Evolutionary conservation across 2,888 invertebrate genomes (phyloP).

Genomic region (Chironomus riparius): DNA sequence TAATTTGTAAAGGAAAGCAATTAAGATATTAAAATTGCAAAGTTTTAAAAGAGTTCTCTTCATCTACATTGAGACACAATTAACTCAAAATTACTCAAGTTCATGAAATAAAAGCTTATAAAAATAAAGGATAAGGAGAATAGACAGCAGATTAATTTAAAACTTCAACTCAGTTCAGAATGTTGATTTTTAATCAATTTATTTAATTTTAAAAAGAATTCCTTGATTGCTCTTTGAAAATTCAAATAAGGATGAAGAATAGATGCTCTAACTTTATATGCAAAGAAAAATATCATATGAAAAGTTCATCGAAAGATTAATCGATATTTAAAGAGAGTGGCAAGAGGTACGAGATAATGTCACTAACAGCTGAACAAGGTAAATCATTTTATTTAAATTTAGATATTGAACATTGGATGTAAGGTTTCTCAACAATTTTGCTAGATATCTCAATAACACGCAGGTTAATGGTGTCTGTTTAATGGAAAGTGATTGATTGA

Average conservation of each 20-base stretch:
- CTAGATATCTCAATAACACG: not conserved
- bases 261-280: not conserved
- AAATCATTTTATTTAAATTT: not conserved
- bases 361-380: not conserved
- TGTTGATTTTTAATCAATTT: not conserved
- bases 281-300: not conserved
- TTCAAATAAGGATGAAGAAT: not conserved
- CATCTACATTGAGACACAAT: too few relatives aligned
- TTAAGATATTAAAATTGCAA: too few relatives aligned
- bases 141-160: not conserved
- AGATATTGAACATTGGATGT: not conserved
- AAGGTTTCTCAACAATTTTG: not conserved
- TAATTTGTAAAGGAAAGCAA: too few relatives aligned
- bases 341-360: not conserved
- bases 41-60: too few relatives aligned
- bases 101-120: too few relatives aligned
- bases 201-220: not conserved
- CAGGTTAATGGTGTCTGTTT: not conserved
- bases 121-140: too few relatives aligned
- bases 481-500: constrained; percentile 2
- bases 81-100: too few relatives aligned
- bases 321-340: constrained; percentile 5
- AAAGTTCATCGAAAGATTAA: not conserved
- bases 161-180: not conserved
- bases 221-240: not conserved